These are phyloP conservation scores for Strigamia crassipes DNA, from an alignment of 2,888 invertebrate genomes.

Conservation along the genomic window DNA sequence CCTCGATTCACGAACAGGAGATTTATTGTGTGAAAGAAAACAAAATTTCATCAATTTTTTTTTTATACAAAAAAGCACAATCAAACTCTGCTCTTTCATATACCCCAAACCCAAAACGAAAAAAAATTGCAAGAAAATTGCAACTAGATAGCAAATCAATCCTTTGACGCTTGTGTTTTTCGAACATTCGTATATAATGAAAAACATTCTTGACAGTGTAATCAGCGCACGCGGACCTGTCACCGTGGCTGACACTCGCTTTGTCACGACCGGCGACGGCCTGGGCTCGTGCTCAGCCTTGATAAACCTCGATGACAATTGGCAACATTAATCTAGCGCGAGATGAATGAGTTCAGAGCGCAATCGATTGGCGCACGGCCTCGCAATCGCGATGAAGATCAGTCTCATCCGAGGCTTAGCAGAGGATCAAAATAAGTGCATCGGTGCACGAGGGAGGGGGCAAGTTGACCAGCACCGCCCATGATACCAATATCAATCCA, in stretches of 20 bases:
- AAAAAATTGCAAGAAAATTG: constrained; percentile 26
- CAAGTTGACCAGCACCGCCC: constrained; percentile 47
- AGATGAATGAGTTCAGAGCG: constrained; percentile 47
- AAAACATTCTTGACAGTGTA: constrained; percentile 45
- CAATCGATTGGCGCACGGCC: constrained; percentile 41
- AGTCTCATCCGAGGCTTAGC: constrained; percentile 47
- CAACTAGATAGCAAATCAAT: constrained; percentile 13
- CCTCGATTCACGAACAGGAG: constrained; percentile 15
- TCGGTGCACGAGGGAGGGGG: constrained; percentile 4
- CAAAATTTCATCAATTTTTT: constrained; percentile 35
- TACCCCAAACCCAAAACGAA: neutral
- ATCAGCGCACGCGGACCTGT: constrained; percentile 44
- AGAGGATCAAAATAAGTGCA: constrained; percentile 46
- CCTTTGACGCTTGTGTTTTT: constrained; percentile 12
- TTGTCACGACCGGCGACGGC: constrained; percentile 45
- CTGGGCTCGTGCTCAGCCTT: constrained; percentile 46
- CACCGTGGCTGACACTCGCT: constrained; percentile 47
- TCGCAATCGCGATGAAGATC: constrained; percentile 43
- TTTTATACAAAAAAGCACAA: neutral
- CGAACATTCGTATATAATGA: constrained; percentile 29
- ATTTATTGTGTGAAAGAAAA: constrained; percentile 8
- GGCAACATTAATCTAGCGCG: constrained; percentile 48
- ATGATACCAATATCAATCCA: constrained; percentile 44
- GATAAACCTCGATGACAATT: constrained; percentile 49
- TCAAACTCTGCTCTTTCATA: neutral